phyloP scores from a whole-genome alignment of 2,888 invertebrate genomes.

The Glaucopsyche alexis region DNA sequence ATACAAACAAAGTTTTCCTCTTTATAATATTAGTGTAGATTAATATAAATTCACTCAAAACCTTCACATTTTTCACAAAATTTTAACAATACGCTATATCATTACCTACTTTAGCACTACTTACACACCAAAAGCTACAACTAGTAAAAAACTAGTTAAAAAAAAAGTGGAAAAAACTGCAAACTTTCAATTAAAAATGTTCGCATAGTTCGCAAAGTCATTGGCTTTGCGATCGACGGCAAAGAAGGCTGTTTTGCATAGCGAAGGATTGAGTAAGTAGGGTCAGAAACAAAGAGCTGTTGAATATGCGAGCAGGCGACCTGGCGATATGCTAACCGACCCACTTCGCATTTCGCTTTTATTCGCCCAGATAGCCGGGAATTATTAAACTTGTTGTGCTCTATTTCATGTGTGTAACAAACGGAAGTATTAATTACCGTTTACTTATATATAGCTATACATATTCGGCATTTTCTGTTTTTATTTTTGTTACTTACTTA shows the following conservation, averaged over 20 bases:
- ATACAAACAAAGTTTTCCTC: no score
- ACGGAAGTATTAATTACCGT: no score
- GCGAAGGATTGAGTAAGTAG: constrained; percentile 60
- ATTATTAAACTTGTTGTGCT: not conserved
- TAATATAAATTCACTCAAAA: no score
- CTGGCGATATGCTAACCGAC: constrained; percentile 69
- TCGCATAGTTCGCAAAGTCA: constrained; percentile 31
- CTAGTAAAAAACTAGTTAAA: not conserved
- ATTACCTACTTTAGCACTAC: not conserved
- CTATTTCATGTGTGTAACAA: not conserved
- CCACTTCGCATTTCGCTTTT: constrained; percentile 34
- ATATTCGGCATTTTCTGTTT: no score
- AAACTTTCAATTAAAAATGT: constrained; percentile 37
- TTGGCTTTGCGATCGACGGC: constrained; percentile 40
- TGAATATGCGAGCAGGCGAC: constrained; percentile 72
- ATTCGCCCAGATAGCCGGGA: not conserved
- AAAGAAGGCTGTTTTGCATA: constrained; percentile 62
- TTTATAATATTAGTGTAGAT: no score
- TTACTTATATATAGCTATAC: no score
- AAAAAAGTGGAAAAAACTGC: constrained; percentile 18
- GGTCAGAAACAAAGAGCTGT: constrained; percentile 73
- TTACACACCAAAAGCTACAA: not conserved
- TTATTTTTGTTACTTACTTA: no score
- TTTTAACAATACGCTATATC: not conserved
- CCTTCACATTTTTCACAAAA: not conserved